Conservation (phyloP, 2,888 invertebrate species). For the Oxyscelio sp. region DNA sequence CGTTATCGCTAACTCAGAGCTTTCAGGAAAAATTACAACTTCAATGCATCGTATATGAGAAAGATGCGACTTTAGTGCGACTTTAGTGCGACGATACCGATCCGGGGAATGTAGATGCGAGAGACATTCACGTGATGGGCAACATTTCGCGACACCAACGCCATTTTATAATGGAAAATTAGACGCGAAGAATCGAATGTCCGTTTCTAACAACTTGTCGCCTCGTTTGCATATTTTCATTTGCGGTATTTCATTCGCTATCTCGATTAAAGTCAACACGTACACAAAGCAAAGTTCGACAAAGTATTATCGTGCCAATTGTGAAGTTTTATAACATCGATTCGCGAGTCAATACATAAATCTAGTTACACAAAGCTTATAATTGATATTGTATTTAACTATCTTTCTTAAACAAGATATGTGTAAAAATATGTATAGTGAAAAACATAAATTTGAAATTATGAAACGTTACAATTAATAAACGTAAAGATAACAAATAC, state of each 20-base stretch:
- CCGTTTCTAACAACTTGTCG: slow-evolving; percentile 43
- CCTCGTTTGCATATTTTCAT: slow-evolving; percentile 62
- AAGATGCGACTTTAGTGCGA: too few species aligned
- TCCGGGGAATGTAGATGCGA: slow-evolving; percentile 61
- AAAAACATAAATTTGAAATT: too few species aligned
- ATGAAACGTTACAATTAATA: too few species aligned
- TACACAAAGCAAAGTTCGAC: slow-evolving; percentile 23
- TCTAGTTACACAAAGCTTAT: too few species aligned
- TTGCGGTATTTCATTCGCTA: slow-evolving; percentile 53
- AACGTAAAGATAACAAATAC: too few species aligned
- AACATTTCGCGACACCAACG: slow-evolving; percentile 47
- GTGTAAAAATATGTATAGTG: too few species aligned
- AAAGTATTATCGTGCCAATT: slow-evolving; percentile 15
- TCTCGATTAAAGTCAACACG: slow-evolving; percentile 54
- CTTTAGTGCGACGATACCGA: slow-evolving; percentile 66
- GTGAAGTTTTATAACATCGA: slow-evolving; percentile 14
- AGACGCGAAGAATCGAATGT: slow-evolving; percentile 53
- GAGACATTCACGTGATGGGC: slow-evolving; percentile 33
- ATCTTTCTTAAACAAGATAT: too few species aligned
- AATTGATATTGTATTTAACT: too few species aligned
- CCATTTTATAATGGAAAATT: slow-evolving; percentile 65
- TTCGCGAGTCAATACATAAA: too few species aligned
- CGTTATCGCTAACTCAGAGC: slow-evolving; percentile 76
- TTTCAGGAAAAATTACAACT: slow-evolving; percentile 80
- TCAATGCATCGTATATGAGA: slow-evolving; percentile 71